A percentile compares a stretch with the other conserved stretches of the same genome.
Evolutionary conservation across 2,888 invertebrate genomes (phyloP).

Genomic region (Dexiosoma caninum): DNA sequence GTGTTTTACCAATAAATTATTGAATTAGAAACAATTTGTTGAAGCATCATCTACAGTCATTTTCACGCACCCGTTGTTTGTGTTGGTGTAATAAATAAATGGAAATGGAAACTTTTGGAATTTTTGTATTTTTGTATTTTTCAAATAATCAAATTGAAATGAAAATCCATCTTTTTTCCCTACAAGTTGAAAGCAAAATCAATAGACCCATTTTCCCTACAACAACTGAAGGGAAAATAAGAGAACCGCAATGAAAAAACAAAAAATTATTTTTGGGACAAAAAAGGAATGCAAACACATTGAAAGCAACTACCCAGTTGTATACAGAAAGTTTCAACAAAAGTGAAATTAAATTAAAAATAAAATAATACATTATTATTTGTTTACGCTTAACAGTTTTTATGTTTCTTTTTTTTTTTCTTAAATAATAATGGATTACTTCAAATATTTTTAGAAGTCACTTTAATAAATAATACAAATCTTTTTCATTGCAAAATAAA

Average conservation of each 20-base stretch:
- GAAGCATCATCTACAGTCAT: background rate
- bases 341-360: background rate
- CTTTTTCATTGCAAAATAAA: constrained; percentile 10
- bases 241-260: constrained; percentile 31
- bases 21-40: constrained; percentile 34
- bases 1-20: constrained; percentile 30
- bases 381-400: constrained; percentile 11
- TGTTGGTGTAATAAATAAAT: no score
- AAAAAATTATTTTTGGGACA: background rate
- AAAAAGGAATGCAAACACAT: background rate
- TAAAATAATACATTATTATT: background rate
- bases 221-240: constrained; percentile 1
- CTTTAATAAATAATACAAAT: constrained; percentile 13
- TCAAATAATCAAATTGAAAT: background rate
- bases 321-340: background rate
- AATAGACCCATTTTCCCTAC: background rate
- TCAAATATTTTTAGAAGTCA: constrained; percentile 24
- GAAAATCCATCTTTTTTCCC: no score
- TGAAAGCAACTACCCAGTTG: background rate
- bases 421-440: no score
- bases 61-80: background rate
- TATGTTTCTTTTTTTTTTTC: constrained; percentile 11
- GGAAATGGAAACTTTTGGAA: background rate
- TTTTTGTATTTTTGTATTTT: no score
- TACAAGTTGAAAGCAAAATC: no score